phyloP scores from a whole-genome alignment of 53 echinoderm and acorn worm genomes.

The Arbacia lixula region DNA sequence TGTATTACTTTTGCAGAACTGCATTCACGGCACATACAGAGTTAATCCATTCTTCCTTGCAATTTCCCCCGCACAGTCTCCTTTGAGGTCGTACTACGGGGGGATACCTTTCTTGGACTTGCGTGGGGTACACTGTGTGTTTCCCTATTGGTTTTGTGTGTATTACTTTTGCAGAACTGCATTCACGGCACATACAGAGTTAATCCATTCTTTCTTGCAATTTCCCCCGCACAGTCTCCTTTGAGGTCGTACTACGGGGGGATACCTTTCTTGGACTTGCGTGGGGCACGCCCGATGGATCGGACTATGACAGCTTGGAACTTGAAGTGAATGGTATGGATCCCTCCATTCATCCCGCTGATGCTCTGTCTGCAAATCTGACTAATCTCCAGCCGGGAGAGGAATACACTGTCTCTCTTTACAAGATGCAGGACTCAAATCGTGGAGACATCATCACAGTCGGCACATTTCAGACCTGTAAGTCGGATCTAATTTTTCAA shows the following conservation, averaged over 20 bases:
- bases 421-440: neutral
- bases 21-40: too few relatives aligned
- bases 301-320: neutral
- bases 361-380: neutral
- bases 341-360: too few relatives aligned
- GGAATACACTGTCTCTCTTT: conserved; percentile 10
- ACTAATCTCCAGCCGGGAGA: neutral
- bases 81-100: neutral
- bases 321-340: too few relatives aligned
- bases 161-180: too few relatives aligned
- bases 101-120: neutral
- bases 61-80: too few relatives aligned
- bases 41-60: too few relatives aligned
- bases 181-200: too few relatives aligned
- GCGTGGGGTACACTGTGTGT: too few relatives aligned
- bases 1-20: too few relatives aligned
- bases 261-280: neutral
- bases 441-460: conserved; percentile 1
- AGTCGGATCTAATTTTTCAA: neutral
- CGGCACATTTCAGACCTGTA: conserved; percentile 6
- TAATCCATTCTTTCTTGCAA: too few relatives aligned
- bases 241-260: neutral
- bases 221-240: too few relatives aligned
- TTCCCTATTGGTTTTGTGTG: too few relatives aligned
- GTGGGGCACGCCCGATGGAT: conserved; percentile 5